phyloP scores from a whole-genome alignment of 2,797 vertebrate species.

The Xiphorhynchus erythropygius region DNA sequence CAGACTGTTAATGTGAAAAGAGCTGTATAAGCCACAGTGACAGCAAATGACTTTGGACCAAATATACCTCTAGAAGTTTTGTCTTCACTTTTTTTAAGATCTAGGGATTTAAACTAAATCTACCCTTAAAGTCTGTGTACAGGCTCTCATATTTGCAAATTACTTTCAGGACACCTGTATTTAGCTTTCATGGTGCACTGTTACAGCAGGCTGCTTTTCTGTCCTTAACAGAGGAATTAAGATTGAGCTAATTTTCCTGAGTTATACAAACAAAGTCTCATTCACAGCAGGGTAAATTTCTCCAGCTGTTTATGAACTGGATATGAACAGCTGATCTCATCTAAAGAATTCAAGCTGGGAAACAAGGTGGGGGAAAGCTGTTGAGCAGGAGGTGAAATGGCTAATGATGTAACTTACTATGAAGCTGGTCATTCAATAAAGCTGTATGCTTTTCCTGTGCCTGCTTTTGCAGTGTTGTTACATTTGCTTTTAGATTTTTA shows the following conservation, averaged over 20 bases:
- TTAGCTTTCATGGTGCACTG: accelerated
- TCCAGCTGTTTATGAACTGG: constrained; percentile 27
- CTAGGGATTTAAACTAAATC: background rate
- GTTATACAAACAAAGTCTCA: constrained; percentile 16
- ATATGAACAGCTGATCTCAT: constrained; percentile 22
- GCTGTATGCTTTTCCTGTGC: background rate
- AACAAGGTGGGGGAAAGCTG: background rate
- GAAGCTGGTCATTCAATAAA: background rate
- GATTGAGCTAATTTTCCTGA: constrained; percentile 5
- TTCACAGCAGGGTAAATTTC: constrained; percentile 34
- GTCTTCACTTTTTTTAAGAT: background rate
- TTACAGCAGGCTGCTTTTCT: background rate
- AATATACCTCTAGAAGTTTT: background rate
- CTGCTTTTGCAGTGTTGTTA: background rate
- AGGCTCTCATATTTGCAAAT: background rate
- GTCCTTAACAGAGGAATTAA: background rate
- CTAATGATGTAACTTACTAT: background rate
- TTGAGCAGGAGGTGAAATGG: background rate
- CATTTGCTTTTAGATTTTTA: background rate
- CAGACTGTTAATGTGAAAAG: accelerated
- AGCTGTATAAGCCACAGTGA: background rate
- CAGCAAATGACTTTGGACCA: background rate
- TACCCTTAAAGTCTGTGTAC: background rate
- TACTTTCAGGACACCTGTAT: background rate
- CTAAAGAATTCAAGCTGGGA: constrained; percentile 20